Conservation (phyloP, 2,888 invertebrate genomes). For the Congeria kusceri region DNA sequence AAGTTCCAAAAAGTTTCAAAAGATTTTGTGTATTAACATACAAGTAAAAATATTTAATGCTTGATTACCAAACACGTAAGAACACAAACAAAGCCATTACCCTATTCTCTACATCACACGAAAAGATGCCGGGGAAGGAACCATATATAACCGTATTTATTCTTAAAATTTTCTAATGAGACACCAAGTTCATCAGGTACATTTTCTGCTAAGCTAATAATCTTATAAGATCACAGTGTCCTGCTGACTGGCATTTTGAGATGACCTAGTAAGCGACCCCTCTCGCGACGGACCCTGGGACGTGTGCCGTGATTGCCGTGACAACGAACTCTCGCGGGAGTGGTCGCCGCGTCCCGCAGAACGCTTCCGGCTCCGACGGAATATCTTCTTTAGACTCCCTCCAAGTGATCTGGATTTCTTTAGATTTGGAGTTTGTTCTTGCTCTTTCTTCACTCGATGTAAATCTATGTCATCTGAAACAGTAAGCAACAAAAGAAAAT, state of each 20-base stretch:
- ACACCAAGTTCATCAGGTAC: conserved; percentile 2
- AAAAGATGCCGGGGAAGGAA: no score
- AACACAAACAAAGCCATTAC: no score
- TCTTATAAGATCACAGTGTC: conserved; percentile 63
- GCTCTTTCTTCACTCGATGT: conserved; percentile 65
- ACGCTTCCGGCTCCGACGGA: conserved; percentile 77
- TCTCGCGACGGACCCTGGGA: conserved; percentile 77
- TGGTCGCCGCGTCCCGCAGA: conserved; percentile 74
- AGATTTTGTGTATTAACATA: no score
- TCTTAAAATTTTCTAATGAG: no score
- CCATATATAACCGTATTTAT: no score
- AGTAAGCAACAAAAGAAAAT: background rate
- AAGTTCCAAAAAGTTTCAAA: no score
- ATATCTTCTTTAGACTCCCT: conserved; percentile 81
- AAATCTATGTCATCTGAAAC: conserved; percentile 80
- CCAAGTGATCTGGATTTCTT: conserved; percentile 82
- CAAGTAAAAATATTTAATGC: no score
- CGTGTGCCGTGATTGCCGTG: conserved; percentile 73
- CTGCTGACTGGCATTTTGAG: conserved; percentile 52
- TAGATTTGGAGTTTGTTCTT: conserved; percentile 73
- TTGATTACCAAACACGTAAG: no score
- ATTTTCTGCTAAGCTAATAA: background rate
- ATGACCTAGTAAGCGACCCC: conserved; percentile 73
- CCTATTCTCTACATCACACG: no score
- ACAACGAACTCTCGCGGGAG: conserved; percentile 80